Evolutionary conservation across 2,113 vertebrate genomes (phyloP).

Genomic region (Phylloscopus whistleri): DNA sequence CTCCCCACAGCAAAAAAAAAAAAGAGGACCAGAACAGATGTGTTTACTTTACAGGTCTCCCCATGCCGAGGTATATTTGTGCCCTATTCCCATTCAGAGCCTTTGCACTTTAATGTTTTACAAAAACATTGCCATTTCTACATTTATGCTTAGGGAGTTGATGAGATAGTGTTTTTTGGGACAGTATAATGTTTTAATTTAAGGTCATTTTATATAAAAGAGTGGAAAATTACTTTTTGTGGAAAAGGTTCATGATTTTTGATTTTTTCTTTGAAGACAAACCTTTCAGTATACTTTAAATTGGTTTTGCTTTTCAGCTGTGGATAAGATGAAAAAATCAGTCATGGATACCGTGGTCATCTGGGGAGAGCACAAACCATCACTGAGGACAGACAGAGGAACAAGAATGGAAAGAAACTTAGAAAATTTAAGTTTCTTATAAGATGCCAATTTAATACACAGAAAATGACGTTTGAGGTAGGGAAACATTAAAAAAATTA

Average conservation of each 20-base stretch:
- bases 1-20: neutral
- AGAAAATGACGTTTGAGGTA: neutral
- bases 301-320: neutral
- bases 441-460: neutral
- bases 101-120: neutral
- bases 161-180: neutral
- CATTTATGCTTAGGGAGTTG: neutral
- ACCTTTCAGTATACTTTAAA: neutral
- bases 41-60: neutral
- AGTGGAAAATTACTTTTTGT: neutral
- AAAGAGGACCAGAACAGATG: neutral
- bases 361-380: neutral
- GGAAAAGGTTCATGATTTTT: neutral
- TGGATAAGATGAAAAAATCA: neutral
- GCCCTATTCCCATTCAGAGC: neutral
- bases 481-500: neutral
- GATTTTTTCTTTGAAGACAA: neutral
- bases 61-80: fast-evolving
- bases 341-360: neutral
- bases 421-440: neutral
- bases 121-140: neutral
- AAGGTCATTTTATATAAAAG: neutral
- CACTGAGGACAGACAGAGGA: neutral
- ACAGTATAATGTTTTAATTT: neutral
- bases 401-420: neutral